Evolutionary conservation across 92 coral and sea anemone species (phyloP).

Genomic region (Epizoanthus ramosus): DNA sequence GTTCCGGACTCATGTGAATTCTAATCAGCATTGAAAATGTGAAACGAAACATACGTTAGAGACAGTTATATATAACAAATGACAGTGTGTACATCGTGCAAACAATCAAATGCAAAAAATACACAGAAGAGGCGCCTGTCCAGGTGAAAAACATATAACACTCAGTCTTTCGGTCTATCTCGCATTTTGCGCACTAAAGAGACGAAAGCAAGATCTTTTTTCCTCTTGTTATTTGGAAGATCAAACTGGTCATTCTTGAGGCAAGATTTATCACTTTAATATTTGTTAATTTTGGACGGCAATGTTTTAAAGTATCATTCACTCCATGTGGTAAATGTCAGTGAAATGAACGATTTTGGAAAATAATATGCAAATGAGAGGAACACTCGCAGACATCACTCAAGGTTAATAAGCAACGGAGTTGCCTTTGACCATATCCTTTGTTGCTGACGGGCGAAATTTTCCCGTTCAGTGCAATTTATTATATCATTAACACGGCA

Average conservation of each 20-base stretch:
- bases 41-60: neutral
- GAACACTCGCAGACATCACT: neutral
- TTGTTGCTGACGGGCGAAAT: neutral
- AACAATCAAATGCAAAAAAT: slow-evolving; percentile 9
- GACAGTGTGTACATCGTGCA: neutral
- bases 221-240: neutral
- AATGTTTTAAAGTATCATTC: neutral
- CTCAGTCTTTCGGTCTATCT: neutral
- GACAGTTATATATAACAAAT: neutral
- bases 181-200: neutral
- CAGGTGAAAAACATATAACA: slow-evolving; percentile 1
- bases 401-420: neutral
- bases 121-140: neutral
- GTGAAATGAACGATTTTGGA: neutral
- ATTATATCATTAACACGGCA: neutral
- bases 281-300: no score
- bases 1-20: no score
- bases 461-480: neutral
- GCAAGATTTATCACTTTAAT: no score
- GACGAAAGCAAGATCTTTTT: no score
- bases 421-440: neutral
- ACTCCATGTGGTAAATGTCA: neutral
- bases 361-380: slow-evolving; percentile 15
- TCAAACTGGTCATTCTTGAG: no score
- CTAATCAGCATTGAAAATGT: no score